Base-by-base conservation (phyloP, 2,113 vertebrate genomes). In the Zonotrichia leucophrys region DNA sequence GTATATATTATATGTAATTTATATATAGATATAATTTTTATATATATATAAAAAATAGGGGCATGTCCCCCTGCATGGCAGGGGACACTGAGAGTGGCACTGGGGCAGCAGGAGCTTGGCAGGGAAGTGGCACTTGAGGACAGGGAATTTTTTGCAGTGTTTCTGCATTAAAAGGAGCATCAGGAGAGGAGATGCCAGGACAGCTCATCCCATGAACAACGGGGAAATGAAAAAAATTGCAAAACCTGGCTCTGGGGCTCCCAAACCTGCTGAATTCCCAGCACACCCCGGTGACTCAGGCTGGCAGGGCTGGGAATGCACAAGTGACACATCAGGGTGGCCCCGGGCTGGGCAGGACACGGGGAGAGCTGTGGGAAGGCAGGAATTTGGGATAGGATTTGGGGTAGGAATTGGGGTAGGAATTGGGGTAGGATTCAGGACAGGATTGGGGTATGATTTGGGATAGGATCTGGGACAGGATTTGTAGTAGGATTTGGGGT, bases 231-330 rank as follows among this genome's bases (percentile, higher is more conserved):
- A 47, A 44, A 44, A 41, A 14, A 15, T 2, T 5, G 13, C 28
- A 46, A 33, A 59, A 1, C 2, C 7, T 1, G 12, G 23, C 49
- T 8, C 5, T 55, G 64, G 35, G 63, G 67, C 55, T 72, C 8
- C 30, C 8, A 28, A 13, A 1, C 22, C 0, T 5, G 25, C 19
- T 12, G 44, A 3, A 4, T 96, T 95, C 90, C 93, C 95, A 91
- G 95, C 91, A 96, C 90, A 68, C 3, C 89, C 91, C 39, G 1
- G 24, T 97, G 98, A 97, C 70, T 98, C 96, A 97, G 28, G 4
- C 42, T 15, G 87, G 94, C 73, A 92, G 79, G 24, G 80, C 62
- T 49, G 87, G 82, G 81, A 92, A 67, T 22, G 49, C 25, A 53
- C 49, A 3, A 33, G n/a, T 25, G 62, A 80, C 69, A 47, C 49